A percentile compares a stretch with the other conserved stretches of the same genome.
phyloP scores from a whole-genome alignment of 2,888 invertebrate species.

The Acronicta psi region DNA sequence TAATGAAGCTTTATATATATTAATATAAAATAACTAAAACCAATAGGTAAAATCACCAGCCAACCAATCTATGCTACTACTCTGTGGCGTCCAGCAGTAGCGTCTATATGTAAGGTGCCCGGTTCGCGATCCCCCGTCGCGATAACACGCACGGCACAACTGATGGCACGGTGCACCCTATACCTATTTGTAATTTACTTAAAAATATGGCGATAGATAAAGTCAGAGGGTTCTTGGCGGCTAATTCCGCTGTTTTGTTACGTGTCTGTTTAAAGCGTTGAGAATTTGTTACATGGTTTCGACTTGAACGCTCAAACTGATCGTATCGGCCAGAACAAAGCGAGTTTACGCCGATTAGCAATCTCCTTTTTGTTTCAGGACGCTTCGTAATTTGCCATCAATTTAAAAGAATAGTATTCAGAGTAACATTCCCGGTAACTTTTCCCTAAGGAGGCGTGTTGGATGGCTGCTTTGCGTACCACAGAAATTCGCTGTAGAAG shows the following conservation, averaged over 20 bases:
- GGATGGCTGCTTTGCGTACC: slow-evolving; percentile 14
- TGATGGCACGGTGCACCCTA: slow-evolving; percentile 77
- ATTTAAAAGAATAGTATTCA: slow-evolving; percentile 21
- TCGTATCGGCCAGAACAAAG: slow-evolving; percentile 44
- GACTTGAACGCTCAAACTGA: slow-evolving; percentile 44
- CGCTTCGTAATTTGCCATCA: slow-evolving; percentile 32
- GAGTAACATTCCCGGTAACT: slow-evolving; percentile 27
- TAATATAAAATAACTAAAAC: too few species aligned
- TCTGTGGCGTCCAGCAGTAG: slow-evolving; percentile 57
- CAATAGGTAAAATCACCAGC: neutral
- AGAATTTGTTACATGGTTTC: slow-evolving; percentile 65
- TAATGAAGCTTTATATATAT: too few species aligned
- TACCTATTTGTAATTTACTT: slow-evolving; percentile 88
- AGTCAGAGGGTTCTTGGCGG: slow-evolving; percentile 72
- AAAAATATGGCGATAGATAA: slow-evolving; percentile 86
- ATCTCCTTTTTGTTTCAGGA: slow-evolving; percentile 26
- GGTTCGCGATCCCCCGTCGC: slow-evolving; percentile 81
- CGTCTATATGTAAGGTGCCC: slow-evolving; percentile 68
- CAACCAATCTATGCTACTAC: slow-evolving; percentile 22
- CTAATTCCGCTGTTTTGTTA: slow-evolving; percentile 76
- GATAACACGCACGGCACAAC: slow-evolving; percentile 86
- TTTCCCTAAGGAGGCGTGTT: slow-evolving; percentile 30
- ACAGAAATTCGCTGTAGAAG: slow-evolving; percentile 22
- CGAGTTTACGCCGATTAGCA: slow-evolving; percentile 41
- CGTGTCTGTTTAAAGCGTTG: slow-evolving; percentile 65